Evolutionary conservation across 2,797 vertebrate species (phyloP), one percentile per base, ranked within the genome.

Genomic region (Oreonectes daqikongensis): DNA sequence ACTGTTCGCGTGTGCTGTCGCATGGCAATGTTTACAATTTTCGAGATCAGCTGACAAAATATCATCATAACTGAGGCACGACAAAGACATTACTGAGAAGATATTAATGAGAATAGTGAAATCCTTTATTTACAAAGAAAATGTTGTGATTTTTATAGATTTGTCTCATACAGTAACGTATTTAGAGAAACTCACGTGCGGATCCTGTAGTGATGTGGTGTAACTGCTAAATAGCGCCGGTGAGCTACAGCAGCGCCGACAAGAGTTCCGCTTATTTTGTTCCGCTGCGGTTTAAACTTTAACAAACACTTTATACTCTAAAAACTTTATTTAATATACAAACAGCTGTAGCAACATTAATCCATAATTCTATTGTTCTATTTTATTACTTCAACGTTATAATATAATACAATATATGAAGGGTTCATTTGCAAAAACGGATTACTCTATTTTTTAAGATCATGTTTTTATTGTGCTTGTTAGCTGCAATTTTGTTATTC

Each of bases 121-220:
- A 7, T 6, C 0, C 1, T 57, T 46, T 50, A 60, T 57, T 22
- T 12, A 28, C n/a, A 24, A 1, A 38, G 1, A 20, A 38, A 59
- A 7, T 2, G n/a, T 12, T 55, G 2, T 17, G 5, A 10, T 4
- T n/a, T 18, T 35, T 0, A 5, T 30, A 8, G 15, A 15, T 17
- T 15, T 14, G 10, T 35, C 5, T 46, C 12, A 8, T 7, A 30
- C 22, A 44, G 35, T 17, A 57, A 67, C 9, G 18, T n/a, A 50
- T 46, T 26, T 10, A 5, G 15, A 30, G 28, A 76, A 48, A 77
- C 69, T 81, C 79, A 81, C 79, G 69, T 81, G 79, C 44, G 2
- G 48, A 22, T 38, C 20, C 5, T 22, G 14, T 38, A 10, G 26
- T n/a, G 53, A 64, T 44, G 28, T n/a, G 52, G 65, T 78, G 69